Evolutionary conservation across 2,888 invertebrate genomes (phyloP).

Genomic region (Lithophane socia): DNA sequence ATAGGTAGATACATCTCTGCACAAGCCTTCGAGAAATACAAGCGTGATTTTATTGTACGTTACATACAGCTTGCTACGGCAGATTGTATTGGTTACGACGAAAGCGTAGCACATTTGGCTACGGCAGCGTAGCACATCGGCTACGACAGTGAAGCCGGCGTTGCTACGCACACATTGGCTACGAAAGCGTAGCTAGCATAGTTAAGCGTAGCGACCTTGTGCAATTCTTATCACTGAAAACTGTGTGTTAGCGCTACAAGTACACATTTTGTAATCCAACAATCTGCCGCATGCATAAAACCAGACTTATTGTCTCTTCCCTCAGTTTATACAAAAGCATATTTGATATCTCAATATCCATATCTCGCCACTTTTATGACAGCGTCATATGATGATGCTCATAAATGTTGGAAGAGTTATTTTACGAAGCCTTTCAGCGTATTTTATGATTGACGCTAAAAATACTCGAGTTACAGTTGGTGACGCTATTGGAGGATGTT

Average conservation of each 20-base stretch:
- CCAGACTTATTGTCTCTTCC: slow-evolving; percentile 10
- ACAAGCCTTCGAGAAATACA: neutral
- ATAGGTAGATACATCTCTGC: neutral
- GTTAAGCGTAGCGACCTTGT: too few relatives aligned
- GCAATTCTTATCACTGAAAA: neutral
- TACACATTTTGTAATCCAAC: neutral
- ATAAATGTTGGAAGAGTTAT: slow-evolving; percentile 28
- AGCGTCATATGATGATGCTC: slow-evolving; percentile 21
- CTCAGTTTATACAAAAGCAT: slow-evolving; percentile 24
- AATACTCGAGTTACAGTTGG: slow-evolving; percentile 7
- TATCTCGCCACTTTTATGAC: slow-evolving; percentile 28
- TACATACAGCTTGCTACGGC: neutral
- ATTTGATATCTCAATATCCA: slow-evolving; percentile 34
- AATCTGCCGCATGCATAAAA: slow-evolving; percentile 5
- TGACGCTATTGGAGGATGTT: neutral
- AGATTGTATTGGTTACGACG: neutral
- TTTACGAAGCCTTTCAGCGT: slow-evolving; percentile 29
- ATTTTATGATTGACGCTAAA: slow-evolving; percentile 34
- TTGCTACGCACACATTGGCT: neutral
- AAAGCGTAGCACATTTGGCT: neutral
- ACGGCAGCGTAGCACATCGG: neutral
- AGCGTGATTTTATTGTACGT: neutral
- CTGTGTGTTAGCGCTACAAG: neutral
- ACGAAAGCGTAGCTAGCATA: neutral
- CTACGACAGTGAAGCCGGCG: too few relatives aligned